phyloP scores from a whole-genome alignment of 2,888 invertebrate genomes.

The Luperina nickerlii region DNA sequence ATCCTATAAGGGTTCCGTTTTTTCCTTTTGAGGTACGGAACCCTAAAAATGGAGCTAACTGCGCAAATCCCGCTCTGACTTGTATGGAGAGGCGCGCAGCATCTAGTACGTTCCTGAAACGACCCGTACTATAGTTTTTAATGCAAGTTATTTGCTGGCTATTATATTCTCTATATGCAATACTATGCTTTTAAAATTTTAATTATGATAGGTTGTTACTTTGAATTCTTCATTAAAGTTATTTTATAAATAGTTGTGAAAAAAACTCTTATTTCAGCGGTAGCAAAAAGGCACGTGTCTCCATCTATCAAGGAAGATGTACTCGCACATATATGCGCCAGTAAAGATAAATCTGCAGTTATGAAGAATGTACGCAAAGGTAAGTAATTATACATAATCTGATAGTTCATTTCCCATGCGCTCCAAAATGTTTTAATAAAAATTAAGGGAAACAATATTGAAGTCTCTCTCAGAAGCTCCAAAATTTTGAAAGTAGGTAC shows the following conservation, averaged over 20 bases:
- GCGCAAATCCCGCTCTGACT: background rate
- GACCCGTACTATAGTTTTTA: background rate
- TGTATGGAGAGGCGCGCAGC: background rate
- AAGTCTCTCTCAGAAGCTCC: background rate
- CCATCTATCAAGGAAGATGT: constrained; percentile 49
- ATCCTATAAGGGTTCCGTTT: too few species aligned
- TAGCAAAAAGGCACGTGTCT: constrained; percentile 47
- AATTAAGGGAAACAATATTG: background rate
- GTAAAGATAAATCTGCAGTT: constrained; percentile 30
- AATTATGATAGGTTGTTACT: background rate
- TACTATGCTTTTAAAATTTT: background rate
- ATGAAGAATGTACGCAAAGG: constrained; percentile 50
- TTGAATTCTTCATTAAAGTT: background rate
- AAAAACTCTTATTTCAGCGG: constrained; percentile 28
- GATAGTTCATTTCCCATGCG: background rate
- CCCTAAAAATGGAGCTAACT: background rate
- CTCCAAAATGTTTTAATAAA: background rate
- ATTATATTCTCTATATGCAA: background rate
- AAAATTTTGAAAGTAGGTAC: background rate
- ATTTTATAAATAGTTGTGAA: background rate
- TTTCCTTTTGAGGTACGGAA: too few species aligned
- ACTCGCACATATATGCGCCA: constrained; percentile 9
- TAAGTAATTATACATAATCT: background rate
- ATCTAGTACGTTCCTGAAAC: background rate
- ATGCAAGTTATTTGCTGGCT: background rate